Evolutionary conservation across 2,888 invertebrate genomes (phyloP), one percentile per base, ranked within the genome.

Genomic region (Ennomos quercinarius): DNA sequence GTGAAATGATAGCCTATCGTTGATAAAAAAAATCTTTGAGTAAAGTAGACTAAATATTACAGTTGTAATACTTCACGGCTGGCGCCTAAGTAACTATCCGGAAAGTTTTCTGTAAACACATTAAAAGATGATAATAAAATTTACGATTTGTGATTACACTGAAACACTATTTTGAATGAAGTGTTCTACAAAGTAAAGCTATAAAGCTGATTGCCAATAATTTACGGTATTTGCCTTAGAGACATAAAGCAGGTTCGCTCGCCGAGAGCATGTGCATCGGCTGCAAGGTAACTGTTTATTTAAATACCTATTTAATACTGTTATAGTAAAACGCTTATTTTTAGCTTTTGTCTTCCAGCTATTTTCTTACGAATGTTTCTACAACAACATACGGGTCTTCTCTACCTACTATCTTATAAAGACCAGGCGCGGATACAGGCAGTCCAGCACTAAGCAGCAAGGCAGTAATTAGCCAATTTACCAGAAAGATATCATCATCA

Each of bases 161-260:
- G 58, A 42, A 63, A 66, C 63, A 64, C 63, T 64, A 66, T 51
- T 50, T 46, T 44, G 61, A 61, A 64, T 64, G 61, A 65, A 67
- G 67, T 67, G 67, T 56, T 60, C 46, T 68, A 71, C 67, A 70
- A 65, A 68, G 63, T 69, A 68, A 66, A 67, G 67, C 68, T 56
- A 72, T 77, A 73, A 75, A 75, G 66, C 62, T 66, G 67, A 74
- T 73, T 68, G 72, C 69, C 71, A 76, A 74, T 73, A 71, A 70
- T 70, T 71, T 70, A 68, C 61, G 61, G 57, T 10, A 35, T 57
- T 51, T 43, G 42, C 43, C 27, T 46, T 56, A 39, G 36, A 47
- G 43, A 53, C 42, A 41, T 49, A 57, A 61, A 56, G n/a, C 52
- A 52, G 52, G 38, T 10, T 41, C 37, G 27, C 27, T 27, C 27